Percentiles rank a stretch among this genome's conserved stretches.
These are phyloP conservation scores for Lithobius niger DNA, from an alignment of 1,140 invertebrate species.

Conservation along the genomic window DNA sequence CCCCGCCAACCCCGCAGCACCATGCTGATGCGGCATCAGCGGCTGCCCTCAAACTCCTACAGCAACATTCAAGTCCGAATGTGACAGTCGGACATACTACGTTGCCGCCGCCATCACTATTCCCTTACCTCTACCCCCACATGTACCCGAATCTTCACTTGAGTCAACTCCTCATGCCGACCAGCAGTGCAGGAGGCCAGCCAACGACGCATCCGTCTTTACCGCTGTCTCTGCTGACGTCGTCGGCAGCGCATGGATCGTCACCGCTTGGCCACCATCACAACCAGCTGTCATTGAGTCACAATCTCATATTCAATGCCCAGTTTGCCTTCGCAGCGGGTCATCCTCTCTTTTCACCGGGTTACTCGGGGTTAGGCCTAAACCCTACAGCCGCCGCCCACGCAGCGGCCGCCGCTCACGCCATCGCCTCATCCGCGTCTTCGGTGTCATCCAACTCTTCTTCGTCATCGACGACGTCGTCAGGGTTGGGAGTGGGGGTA, in stretches of 20 bases:
- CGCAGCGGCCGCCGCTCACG: slow-evolving; percentile 15
- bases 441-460: slow-evolving; percentile 19
- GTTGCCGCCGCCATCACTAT: slow-evolving; percentile 57
- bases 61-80: slow-evolving; percentile 10
- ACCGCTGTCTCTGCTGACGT: slow-evolving; percentile 18
- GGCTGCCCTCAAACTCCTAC: slow-evolving; percentile 5
- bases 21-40: too few relatives aligned
- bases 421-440: slow-evolving; percentile 16
- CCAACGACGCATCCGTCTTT: slow-evolving; percentile 23
- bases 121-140: slow-evolving; percentile 73
- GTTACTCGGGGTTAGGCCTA: too few relatives aligned
- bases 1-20: too few relatives aligned
- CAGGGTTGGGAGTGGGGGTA: too few relatives aligned
- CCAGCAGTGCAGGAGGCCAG: slow-evolving; percentile 20
- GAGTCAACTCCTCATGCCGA: slow-evolving; percentile 48
- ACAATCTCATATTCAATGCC: slow-evolving; percentile 65
- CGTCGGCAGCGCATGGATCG: slow-evolving; percentile 13
- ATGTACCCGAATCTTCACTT: slow-evolving; percentile 20
- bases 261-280: slow-evolving; percentile 18
- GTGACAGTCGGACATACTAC: slow-evolving; percentile 62
- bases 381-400: too few relatives aligned
- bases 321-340: slow-evolving; percentile 63
- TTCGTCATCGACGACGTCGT: slow-evolving; percentile 4
- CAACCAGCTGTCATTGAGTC: slow-evolving; percentile 30
- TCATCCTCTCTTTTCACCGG: slow-evolving; percentile 55